Conservation (phyloP, 2,797 vertebrate genomes). For the Falco peregrinus region DNA sequence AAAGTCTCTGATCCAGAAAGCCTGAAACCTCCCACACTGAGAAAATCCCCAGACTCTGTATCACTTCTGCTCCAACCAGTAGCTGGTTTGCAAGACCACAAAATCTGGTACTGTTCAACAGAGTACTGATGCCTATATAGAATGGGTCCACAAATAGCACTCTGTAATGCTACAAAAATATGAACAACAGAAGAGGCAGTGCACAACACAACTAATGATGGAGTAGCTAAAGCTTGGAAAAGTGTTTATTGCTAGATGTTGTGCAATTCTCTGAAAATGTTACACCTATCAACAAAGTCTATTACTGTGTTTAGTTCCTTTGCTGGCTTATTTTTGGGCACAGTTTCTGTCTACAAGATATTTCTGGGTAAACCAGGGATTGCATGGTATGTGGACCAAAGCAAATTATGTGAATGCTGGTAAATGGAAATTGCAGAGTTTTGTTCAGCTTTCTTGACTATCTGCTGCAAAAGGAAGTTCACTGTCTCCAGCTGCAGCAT, state of each 20-base stretch:
- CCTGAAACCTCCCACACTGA: not conserved
- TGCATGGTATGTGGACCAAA: slow-evolving; percentile 28
- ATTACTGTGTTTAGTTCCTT: not conserved
- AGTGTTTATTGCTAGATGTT: not conserved
- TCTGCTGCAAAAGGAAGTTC: not conserved
- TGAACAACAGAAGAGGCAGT: not conserved
- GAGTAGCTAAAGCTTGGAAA: not conserved
- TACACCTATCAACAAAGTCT: not conserved
- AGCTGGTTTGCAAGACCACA: slow-evolving; percentile 48
- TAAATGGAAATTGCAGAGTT: not conserved
- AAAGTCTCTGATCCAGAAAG: not conserved
- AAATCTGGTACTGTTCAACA: slow-evolving; percentile 55
- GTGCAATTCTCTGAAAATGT: slow-evolving; percentile 17
- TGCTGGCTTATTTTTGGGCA: slow-evolving; percentile 34
- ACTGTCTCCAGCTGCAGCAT: not conserved
- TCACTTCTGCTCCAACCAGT: not conserved
- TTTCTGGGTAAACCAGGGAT: slow-evolving; percentile 17
- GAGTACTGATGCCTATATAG: not conserved
- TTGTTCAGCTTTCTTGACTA: not conserved
- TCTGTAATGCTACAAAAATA: not conserved
- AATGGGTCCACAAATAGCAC: not conserved
- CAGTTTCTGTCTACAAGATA: slow-evolving; percentile 8
- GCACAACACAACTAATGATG: not conserved
- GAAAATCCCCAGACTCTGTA: not conserved
- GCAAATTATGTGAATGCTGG: not conserved